Base-by-base conservation (phyloP, 1,140 invertebrate genomes). In the Eciton burchellii region DNA sequence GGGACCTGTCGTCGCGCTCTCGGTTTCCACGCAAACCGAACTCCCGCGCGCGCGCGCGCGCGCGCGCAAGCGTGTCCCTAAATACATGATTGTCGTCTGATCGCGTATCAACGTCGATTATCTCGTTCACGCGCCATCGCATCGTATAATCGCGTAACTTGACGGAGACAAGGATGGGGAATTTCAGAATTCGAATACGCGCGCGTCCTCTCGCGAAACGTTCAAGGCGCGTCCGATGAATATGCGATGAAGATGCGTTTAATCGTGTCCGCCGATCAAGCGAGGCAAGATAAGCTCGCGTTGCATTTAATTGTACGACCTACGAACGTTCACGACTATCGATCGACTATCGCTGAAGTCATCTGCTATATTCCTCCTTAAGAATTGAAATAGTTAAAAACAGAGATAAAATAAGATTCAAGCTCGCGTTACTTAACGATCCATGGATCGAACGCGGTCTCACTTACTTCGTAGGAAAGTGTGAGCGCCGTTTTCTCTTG, bases 401-500 rank as follows among this genome's bases (percentile, higher is more conserved):
- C n/a, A n/a, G n/a, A n/a, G n/a, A n/a, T n/a, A n/a, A 12, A 24
- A 52, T 29, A 70, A 29, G 16, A 59, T 45, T 2, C 24, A 41
- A 72, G 8, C 14, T 68, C 35, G 14, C 8, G 11, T 52, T 52
- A 52, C 24, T 52, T 54, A 54, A 41, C 54, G 49, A 68, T 59
- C 14, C 19, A 3, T n/a, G 21, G 1, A 72, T 41, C 24, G 45
- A 6, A n/a, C n/a, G 35, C 14, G 14, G 0, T 16, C 41, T 68
- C 26, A 77, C 81, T 95, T 90, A 97, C 97, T 95, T 97, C 97
- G 93, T 97, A 97, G 60, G 96, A 96, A 81, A 96, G 93, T 76
- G 96, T 96, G 77, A 97, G 94, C 56, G 96, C 95, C 81, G 95
- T 94, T 91, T 97, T 97, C 92, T 97, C 97, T 91, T 97, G 96